Evolutionary conservation across 2,888 invertebrate species (phyloP), one percentile per base, ranked within the genome.

Genomic region (Leucoma salicis): DNA sequence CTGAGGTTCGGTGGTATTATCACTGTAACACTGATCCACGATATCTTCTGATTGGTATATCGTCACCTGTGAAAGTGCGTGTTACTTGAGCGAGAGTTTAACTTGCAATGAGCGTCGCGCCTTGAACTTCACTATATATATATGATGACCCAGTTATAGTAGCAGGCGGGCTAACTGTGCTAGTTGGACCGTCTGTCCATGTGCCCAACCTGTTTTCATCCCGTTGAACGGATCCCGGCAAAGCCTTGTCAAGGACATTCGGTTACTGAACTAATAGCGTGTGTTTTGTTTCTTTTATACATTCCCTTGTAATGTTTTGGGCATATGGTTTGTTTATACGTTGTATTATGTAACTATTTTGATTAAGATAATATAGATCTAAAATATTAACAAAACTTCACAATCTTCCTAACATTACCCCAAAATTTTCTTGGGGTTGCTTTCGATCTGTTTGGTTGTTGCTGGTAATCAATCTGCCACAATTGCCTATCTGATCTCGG

Each of bases 71-170:
- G 89, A 88, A 88, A 88, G 88, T 86, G 82, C 85, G 87, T 89
- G 82, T 72, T 72, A 71, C 74, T 74, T 64, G 76, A 74, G 72
- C 78, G 86, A 76, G 79, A 80, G 85, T 84, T 76, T 73, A 70
- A 84, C 86, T 85, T 80, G 86, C 86, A 86, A 90, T 92, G 92
- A 91, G 90, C 87, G 91, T 90, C 88, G 91, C 91, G 93, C 94
- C 94, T 94, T 94, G 94, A 94, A 94, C 94, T 94, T 94, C 93
- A 90, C 90, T 92, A 91, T 94, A 93, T 94, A 94, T 94, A 94
- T 94, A 94, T 87, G 85, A 85, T 94, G 94, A 94, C 94, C 94
- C 92, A 94, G 93, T 92, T 94, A 82, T 77, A 61, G 92, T 4
- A 92, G 92, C 76, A 70, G 65, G 66, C 72, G 68, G 68, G 75